Base-by-base conservation (phyloP, 92 coral and sea anemone genomes). In the Epizoanthus illoricatus region DNA sequence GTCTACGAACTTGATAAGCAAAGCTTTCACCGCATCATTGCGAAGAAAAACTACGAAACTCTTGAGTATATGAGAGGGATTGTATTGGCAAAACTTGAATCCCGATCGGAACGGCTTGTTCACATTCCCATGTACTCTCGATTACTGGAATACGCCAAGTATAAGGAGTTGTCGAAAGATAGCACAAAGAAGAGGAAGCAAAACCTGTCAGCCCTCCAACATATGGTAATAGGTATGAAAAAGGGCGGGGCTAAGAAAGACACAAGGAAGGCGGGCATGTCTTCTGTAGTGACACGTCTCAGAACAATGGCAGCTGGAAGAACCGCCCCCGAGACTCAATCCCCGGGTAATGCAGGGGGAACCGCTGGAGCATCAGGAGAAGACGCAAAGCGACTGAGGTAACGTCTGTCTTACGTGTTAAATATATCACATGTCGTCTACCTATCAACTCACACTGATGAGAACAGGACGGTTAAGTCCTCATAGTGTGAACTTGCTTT, bases 1-100 rank as follows among this genome's bases (percentile, higher is more conserved):
- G 87, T 90, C 68, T 93, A 90, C 41, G 94, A 93, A 87, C 88
- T 93, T 24, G 97, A 91, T 56, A 93, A 89, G 73, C 85, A 85
- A 13, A 90, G 88, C 74, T 93, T 93, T 71, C 90, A 88, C 7
- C 92, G 94, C 23, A 85, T 93, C 9, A 69, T 90, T 42, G 87
- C 83, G 10, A 92, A 88, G 43, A 86, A 92, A 61, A 88, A 87
- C 52, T 87, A 87, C 0, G 94, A 91, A 42, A 93, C 94, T 7
- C 75, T 93, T 15, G 88, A 69, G 23, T 67, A 75, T 41, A 85
- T 93, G 16, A 80, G 79, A 21, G 40, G 67, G 18, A 87, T 93
- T 18, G 94, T 90, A 17, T 64, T 89, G 47, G 80, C 90, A 10
- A 88, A 79, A 80, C 69, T 93, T 15, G 81, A 65, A 56, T 65